These are phyloP conservation scores for Neodon shergylaensis DNA, from an alignment of 2,113 vertebrate genomes.

Conservation along the genomic window DNA sequence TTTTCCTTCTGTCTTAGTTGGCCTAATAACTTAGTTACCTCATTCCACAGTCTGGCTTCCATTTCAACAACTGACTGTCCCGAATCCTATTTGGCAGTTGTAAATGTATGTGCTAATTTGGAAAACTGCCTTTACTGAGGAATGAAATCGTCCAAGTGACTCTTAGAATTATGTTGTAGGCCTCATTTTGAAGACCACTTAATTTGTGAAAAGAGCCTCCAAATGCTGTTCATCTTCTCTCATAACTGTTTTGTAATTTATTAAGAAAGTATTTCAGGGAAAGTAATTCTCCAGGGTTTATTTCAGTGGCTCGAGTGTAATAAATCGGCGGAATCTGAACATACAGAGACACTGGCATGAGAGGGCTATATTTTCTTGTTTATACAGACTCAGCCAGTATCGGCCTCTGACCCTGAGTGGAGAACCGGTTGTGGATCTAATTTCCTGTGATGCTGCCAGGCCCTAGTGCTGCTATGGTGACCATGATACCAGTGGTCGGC, in stretches of 20 bases:
- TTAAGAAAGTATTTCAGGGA: slow-evolving; percentile 51
- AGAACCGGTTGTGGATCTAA: not conserved
- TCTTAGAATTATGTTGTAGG: slow-evolving; percentile 44
- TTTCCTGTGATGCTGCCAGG: not conserved
- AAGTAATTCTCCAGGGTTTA: slow-evolving; percentile 46
- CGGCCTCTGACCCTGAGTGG: not conserved
- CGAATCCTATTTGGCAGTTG: slow-evolving; percentile 70
- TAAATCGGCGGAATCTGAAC: not conserved
- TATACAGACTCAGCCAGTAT: not conserved
- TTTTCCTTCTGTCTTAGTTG: slow-evolving; percentile 8
- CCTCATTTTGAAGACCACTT: slow-evolving; percentile 28
- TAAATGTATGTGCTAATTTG: slow-evolving; percentile 70
- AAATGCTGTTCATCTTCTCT: slow-evolving; percentile 57
- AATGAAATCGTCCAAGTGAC: slow-evolving; percentile 67
- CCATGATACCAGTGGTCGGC: not conserved
- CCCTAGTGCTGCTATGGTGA: no score
- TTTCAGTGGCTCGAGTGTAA: slow-evolving; percentile 47
- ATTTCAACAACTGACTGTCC: slow-evolving; percentile 68
- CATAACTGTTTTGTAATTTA: slow-evolving; percentile 50
- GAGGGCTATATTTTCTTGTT: not conserved
- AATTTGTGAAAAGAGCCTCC: slow-evolving; percentile 11
- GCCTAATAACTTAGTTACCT: slow-evolving; percentile 40
- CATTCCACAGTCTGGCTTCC: slow-evolving; percentile 50
- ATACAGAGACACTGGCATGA: not conserved
- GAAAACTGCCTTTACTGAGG: slow-evolving; percentile 56